These are phyloP conservation scores for Calcarius lapponicus DNA, from an alignment of 2,797 vertebrate genomes.

Conservation along the genomic window DNA sequence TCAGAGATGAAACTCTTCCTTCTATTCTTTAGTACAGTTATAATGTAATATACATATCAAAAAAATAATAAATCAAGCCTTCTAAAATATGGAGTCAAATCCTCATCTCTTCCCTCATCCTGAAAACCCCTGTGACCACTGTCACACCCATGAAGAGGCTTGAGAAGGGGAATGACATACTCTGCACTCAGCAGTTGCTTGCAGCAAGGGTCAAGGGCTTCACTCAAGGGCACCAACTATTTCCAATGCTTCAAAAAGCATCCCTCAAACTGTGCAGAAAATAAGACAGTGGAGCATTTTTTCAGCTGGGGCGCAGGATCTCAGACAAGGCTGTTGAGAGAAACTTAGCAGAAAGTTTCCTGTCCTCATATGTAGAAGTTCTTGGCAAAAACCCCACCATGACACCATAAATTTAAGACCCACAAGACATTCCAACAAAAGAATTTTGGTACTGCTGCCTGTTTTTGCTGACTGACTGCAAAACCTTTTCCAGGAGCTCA, in stretches of 20 bases:
- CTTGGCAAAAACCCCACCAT: neutral
- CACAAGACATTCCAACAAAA: neutral
- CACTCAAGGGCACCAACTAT: neutral
- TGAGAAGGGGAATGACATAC: neutral
- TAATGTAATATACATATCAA: no score
- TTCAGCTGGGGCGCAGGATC: neutral
- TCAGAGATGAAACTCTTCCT: no score
- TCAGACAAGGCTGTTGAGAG: neutral
- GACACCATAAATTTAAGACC: neutral
- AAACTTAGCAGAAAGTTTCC: neutral
- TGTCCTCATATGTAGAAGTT: neutral
- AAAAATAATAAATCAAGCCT: no score
- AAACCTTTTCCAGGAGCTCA: neutral
- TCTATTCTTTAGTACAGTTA: no score
- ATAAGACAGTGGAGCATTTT: neutral
- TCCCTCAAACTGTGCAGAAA: neutral
- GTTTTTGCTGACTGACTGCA: neutral
- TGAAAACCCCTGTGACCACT: no score
- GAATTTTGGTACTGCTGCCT: neutral
- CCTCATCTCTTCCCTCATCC: no score
- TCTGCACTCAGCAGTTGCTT: neutral
- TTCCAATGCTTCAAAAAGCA: neutral
- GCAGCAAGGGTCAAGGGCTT: neutral
- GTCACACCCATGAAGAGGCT: neutral
- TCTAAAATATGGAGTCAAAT: no score